Percentiles rank a stretch among this genome's conserved stretches.
Evolutionary conservation across 2,113 vertebrate species (phyloP).

Genomic region (Aspidoscelis tigris): DNA sequence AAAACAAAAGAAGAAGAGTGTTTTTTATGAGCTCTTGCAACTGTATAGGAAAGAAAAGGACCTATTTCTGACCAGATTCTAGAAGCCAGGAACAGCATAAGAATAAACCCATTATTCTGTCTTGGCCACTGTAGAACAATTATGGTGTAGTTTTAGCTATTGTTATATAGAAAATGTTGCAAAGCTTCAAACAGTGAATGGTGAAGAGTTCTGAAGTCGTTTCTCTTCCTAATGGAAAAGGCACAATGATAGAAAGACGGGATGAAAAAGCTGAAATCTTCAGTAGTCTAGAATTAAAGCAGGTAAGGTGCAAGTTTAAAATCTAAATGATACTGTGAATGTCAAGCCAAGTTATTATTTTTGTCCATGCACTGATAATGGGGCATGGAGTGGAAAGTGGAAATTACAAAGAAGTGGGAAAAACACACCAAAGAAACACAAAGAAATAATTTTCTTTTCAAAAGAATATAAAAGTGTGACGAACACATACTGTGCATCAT

Average conservation of each 20-base stretch:
- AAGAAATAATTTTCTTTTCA: slow-evolving; percentile 54
- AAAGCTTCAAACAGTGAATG: slow-evolving; percentile 52
- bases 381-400: slow-evolving; percentile 38
- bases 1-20: neutral
- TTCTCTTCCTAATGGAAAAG: slow-evolving; percentile 60
- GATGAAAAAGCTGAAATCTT: slow-evolving; percentile 42
- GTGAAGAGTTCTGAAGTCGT: slow-evolving; percentile 42
- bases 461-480: slow-evolving; percentile 56
- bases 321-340: slow-evolving; percentile 42
- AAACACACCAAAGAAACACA: slow-evolving; percentile 41
- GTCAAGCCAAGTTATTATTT: slow-evolving; percentile 63
- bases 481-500: slow-evolving; percentile 50
- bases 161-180: slow-evolving; percentile 47
- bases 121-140: slow-evolving; percentile 47
- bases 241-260: slow-evolving; percentile 50
- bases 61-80: slow-evolving; percentile 47
- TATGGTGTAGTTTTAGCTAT: slow-evolving; percentile 55
- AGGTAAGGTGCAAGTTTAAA: slow-evolving; percentile 51
- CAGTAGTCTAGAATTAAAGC: slow-evolving; percentile 54
- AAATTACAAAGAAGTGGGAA: slow-evolving; percentile 51
- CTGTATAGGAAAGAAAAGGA: slow-evolving; percentile 51
- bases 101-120: slow-evolving; percentile 51
- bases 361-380: slow-evolving; percentile 51
- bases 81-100: slow-evolving; percentile 7
- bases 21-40: slow-evolving; percentile 61